Percentiles rank a stretch among this genome's conserved stretches.
Evolutionary conservation across 2,797 vertebrate species (phyloP).

Genomic region (Sebastes iracundus): DNA sequence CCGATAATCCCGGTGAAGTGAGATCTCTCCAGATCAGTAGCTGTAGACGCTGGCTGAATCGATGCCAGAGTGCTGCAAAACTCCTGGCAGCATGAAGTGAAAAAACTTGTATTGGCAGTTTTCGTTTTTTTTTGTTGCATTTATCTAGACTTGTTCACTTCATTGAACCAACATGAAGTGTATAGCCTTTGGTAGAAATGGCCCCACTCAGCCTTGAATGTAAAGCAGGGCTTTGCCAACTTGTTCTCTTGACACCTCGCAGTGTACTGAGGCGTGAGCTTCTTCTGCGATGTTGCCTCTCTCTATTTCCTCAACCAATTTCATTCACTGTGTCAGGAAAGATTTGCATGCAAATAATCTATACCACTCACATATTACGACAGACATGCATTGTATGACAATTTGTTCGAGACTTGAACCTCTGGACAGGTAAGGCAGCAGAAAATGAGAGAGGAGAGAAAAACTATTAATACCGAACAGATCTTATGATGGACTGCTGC

Average conservation of each 20-base stretch:
- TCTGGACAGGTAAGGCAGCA: conserved; percentile 7
- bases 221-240: conserved; percentile 55
- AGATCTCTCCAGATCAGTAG: not conserved
- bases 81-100: not conserved
- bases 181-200: conserved; percentile 57
- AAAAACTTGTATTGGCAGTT: conserved; percentile 18
- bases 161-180: conserved; percentile 63
- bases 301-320: conserved; percentile 44
- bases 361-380: not conserved
- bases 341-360: conserved; percentile 56
- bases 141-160: conserved; percentile 60
- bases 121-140: not conserved
- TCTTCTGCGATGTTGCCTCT: conserved; percentile 32
- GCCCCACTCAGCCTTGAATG: conserved; percentile 57
- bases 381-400: not conserved
- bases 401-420: not conserved
- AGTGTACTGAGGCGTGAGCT: conserved; percentile 44
- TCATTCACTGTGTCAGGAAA: conserved; percentile 6
- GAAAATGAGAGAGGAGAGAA: not conserved
- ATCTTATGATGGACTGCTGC: not conserved
- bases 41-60: conserved; percentile 4
- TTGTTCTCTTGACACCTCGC: conserved; percentile 40
- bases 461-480: not conserved
- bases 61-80: conserved; percentile 6
- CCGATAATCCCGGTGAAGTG: not conserved